Base-by-base conservation (phyloP, 2,888 invertebrate genomes). In the Lumbricus terrestris region DNA sequence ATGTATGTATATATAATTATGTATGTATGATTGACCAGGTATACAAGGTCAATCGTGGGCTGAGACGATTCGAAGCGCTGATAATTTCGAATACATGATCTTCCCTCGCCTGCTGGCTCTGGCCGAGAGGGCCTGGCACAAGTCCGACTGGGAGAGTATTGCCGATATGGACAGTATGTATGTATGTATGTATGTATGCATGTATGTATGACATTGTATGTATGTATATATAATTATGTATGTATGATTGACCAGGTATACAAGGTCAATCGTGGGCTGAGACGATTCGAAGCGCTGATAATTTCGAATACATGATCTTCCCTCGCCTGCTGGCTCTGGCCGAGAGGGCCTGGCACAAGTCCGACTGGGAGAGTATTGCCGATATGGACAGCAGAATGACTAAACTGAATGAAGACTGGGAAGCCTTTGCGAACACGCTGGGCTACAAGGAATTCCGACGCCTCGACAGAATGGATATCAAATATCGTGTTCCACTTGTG, bases 71-170 rank as follows among this genome's bases (percentile, higher is more conserved):
- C 47, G 91, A 13, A 91, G 85, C 11, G 23, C 33, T 6, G 90
- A 82, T 33, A 89, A 91, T 20, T 35, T 90, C 18, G 88, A 92
- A n/a, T 88, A 90, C 83, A 92, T 92, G 92, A 20, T 92, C 35
- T 92, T 89, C 85, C 92, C 92, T 34, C 90, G 92, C 15, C 18
- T 92, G 37, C 20, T 94, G 93, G 94, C 94, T 0, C 91, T 94
- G 18, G 94, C 94, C 13, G 94, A 94, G 91, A 90, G 94, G 37
- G 93, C 94, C 8, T 94, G 94, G 94, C 93, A 94, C 90, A 93
- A 93, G 90, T 93, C 94, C 16, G 20, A 88, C 0, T 94, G 94
- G 94, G 92, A 92, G 29, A 88, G 93, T 93, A 69, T 93, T 93
- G 93, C 93, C 93, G 54, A 94, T 93, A 92, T 93, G 13, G 88